phyloP scores from a whole-genome alignment of 1,140 invertebrate species.

The Idris sp. region DNA sequence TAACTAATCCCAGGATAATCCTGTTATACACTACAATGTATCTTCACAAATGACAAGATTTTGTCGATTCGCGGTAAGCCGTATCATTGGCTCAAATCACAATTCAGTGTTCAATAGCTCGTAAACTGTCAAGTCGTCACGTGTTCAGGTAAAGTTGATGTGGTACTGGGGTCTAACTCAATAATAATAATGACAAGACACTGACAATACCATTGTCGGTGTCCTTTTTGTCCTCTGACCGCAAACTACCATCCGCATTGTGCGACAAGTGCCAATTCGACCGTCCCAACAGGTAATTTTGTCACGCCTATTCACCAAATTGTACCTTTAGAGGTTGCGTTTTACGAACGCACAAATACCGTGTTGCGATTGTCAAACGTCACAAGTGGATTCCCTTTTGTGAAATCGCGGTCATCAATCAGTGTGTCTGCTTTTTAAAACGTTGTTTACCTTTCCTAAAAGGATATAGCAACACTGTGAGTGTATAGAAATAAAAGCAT shows the following conservation, averaged over 20 bases:
- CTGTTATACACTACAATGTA: conserved; percentile 42
- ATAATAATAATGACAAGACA: conserved; percentile 42
- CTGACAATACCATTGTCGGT: conserved; percentile 31
- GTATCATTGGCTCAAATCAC: conserved; percentile 36
- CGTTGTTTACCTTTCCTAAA: neutral
- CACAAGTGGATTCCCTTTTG: conserved; percentile 5
- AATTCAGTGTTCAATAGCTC: conserved; percentile 27
- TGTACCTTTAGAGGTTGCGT: conserved; percentile 29
- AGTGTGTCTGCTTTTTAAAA: conserved; percentile 1
- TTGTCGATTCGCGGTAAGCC: conserved; percentile 31
- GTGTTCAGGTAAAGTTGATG: conserved; percentile 25
- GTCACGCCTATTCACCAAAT: conserved; percentile 49
- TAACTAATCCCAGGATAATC: conserved; percentile 50
- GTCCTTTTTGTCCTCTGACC: conserved; percentile 49
- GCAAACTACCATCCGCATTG: conserved; percentile 55
- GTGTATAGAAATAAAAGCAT: no score
- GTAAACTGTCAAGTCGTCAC: conserved; percentile 57
- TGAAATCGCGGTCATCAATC: conserved; percentile 16
- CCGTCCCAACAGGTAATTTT: conserved; percentile 43
- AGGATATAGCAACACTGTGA: neutral
- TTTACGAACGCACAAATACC: conserved; percentile 24
- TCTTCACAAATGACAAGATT: conserved; percentile 29
- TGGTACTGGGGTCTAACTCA: conserved; percentile 23
- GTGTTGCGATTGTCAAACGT: conserved; percentile 23
- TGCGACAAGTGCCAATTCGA: conserved; percentile 57